These are phyloP conservation scores for Caloenas nicobarica DNA, from an alignment of 2,113 vertebrate genomes.

Conservation along the genomic window DNA sequence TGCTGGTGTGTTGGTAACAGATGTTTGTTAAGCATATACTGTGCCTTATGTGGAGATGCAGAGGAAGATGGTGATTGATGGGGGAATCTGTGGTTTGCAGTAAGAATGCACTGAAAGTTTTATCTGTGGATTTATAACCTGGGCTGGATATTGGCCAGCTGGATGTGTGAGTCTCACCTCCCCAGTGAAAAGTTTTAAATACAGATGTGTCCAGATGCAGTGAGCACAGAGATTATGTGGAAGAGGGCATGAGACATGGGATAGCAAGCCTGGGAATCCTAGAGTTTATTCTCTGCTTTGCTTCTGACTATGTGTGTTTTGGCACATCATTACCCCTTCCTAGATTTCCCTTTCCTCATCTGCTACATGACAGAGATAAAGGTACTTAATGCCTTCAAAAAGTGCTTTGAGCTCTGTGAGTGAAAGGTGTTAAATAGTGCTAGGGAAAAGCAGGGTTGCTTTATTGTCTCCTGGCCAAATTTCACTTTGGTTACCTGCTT, in stretches of 20 bases:
- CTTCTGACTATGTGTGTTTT: neutral
- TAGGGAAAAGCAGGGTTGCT: neutral
- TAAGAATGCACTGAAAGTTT: neutral
- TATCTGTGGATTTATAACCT: neutral
- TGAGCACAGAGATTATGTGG: neutral
- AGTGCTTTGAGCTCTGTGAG: neutral
- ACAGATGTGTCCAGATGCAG: neutral
- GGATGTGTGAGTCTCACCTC: neutral
- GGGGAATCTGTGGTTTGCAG: neutral
- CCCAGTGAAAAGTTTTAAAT: neutral
- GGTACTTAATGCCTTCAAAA: neutral
- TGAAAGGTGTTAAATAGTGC: neutral
- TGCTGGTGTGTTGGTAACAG: slow-evolving; percentile 22
- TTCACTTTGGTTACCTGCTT: slow-evolving; percentile 18
- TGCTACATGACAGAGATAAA: neutral
- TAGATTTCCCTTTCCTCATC: neutral
- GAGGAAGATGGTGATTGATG: neutral
- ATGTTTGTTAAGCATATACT: neutral
- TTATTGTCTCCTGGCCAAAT: neutral
- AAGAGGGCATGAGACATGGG: neutral
- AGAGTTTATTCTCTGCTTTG: neutral
- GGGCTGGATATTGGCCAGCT: neutral
- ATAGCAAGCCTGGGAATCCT: neutral
- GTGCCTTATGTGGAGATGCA: neutral
- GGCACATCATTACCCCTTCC: neutral